phyloP scores from a whole-genome alignment of 2,888 invertebrate species.

The Lithophane socia region DNA sequence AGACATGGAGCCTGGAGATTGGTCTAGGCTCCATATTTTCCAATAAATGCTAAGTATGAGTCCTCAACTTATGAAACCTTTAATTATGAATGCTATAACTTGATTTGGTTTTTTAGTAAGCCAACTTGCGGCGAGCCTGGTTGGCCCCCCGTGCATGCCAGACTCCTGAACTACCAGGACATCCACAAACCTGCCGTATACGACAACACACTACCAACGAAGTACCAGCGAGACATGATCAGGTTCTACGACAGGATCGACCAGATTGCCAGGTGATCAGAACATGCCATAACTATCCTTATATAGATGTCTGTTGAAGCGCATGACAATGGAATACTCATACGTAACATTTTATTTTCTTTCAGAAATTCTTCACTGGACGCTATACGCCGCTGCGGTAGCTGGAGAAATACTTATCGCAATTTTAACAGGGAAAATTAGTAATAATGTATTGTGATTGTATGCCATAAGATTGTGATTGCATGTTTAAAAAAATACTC shows the following conservation, averaged over 20 bases:
- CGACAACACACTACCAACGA: slow-evolving; percentile 38
- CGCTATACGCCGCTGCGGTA: slow-evolving; percentile 13
- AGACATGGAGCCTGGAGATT: not conserved
- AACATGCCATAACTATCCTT: not conserved
- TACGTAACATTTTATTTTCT: not conserved
- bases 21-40: not conserved
- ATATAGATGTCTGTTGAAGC: not conserved
- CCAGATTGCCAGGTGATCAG: slow-evolving; percentile 47
- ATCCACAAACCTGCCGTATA: slow-evolving; percentile 29
- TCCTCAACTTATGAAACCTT: not conserved
- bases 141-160: slow-evolving; percentile 29
- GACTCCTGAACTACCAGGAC: slow-evolving; percentile 51
- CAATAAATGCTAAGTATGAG: not conserved
- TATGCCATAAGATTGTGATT: not conserved
- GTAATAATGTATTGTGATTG: not conserved
- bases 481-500: not conserved
- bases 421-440: not conserved
- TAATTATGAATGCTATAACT: not conserved
- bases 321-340: not conserved
- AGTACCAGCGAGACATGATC: slow-evolving; percentile 51
- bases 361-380: slow-evolving; percentile 44
- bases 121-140: slow-evolving; percentile 36
- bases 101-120: slow-evolving; percentile 48
- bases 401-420: not conserved
- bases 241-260: slow-evolving; percentile 49